Percentiles rank a stretch among this genome's conserved stretches.
Conservation (phyloP, 2,797 vertebrate species). For the Sebastes goodei region DNA sequence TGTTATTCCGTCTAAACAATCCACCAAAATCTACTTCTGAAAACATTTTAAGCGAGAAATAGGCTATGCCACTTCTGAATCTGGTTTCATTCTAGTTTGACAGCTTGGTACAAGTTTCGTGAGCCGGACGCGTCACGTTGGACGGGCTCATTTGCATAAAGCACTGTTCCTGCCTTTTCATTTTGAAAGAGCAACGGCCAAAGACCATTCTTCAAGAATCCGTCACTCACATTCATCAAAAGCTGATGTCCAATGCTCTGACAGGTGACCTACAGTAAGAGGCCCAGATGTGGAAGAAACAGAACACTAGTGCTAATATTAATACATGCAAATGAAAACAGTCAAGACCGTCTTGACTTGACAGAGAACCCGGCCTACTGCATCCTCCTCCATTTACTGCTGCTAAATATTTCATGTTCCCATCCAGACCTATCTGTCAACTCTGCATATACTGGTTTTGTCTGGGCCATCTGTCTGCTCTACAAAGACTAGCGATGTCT, state of each 20-base stretch:
- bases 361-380: constrained; percentile 18
- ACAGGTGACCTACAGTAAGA: not conserved
- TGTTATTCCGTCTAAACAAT: too few species aligned
- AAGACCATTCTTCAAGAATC: not conserved
- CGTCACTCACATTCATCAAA: not conserved
- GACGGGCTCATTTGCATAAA: too few species aligned
- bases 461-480: constrained; percentile 43
- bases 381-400: constrained; percentile 53
- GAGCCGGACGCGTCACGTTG: too few species aligned
- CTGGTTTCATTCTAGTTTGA: too few species aligned
- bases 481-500: not conserved
- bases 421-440: constrained; percentile 51
- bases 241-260: not conserved
- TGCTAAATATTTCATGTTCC: constrained; percentile 70
- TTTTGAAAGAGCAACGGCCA: too few species aligned
- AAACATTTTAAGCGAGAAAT: too few species aligned
- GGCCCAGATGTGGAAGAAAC: not conserved
- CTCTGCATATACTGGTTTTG: not conserved
- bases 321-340: constrained; percentile 64
- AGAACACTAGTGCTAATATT: constrained; percentile 45
- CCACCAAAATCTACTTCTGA: too few species aligned
- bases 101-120: too few species aligned
- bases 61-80: too few species aligned
- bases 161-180: too few species aligned
- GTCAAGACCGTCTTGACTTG: constrained; percentile 30